Base-by-base conservation (phyloP, 1,140 invertebrate genomes). In the Tetramorium simillimum region DNA sequence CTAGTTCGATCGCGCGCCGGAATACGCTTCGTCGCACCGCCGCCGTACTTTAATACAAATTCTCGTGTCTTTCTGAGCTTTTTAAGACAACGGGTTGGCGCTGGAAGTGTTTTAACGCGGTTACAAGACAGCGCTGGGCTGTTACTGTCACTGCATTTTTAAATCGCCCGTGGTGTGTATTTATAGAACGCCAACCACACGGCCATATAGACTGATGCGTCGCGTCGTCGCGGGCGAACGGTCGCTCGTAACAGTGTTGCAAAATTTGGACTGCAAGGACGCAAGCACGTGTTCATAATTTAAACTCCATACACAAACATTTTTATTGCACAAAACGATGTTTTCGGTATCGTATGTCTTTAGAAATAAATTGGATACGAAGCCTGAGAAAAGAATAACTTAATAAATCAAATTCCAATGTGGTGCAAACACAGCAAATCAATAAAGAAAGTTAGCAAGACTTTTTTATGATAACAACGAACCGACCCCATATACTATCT, bases 391-490 rank as follows among this genome's bases (percentile, higher is more conserved):
- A 53, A 43, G 10, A 70, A n/a, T 53, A 40, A 56, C 3, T 33
- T 33, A 33, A 14, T 24, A 46, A 37, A 53, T 40, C 3, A 21
- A 62, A 65, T 65, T 14, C 24, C 37, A 40, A 4, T 14, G 21
- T 24, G 14, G 5, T 3, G 28, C 18, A 65, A 33, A 62, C 28
- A 33, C 9, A 12, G 33, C 37, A 5, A 33, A 33, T 33, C 28
- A 33, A 49, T 21, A 70, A 69, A 62, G 87, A 89, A 89, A 89
- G 88, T 89, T 72, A 86, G 33, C 33, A 33, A 33, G 33, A 33
- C 33, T 33, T 33, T 33, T 3, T 33, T 3, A 33, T 33, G 4
- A 33, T 33, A 33, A 33, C 33, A 33, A 33, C 3, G 33, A 33
- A 33, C 28, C 3, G 33, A 33, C 33, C 0, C 33, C 3, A 86